Evolutionary conservation across 1,140 invertebrate genomes (phyloP), one percentile per base, ranked within the genome.

Genomic region (Lycorma delicatula): DNA sequence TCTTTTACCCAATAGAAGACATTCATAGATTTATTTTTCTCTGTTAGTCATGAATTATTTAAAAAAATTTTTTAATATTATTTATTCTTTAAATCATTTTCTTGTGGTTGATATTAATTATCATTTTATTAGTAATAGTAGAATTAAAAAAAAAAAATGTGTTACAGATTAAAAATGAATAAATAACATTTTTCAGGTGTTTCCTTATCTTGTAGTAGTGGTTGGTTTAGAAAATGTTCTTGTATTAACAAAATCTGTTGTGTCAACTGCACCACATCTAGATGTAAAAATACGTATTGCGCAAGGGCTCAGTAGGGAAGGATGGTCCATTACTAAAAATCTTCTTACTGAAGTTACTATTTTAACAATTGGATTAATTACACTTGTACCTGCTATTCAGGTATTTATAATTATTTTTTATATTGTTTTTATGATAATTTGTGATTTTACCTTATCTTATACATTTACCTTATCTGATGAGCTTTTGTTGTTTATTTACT

Each of bases 261-360:
- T 93, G 1, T 91, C 91, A 3, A 96, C 93, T 9, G 89, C 93
- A 12, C 77, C 86, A 1, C 87, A 95, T 67, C 77, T 97, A 3
- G 94, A 97, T 71, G 88, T 94, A 1, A 97, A 96, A 75, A 92
- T 95, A 56, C 79, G 94, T 28, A 82, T 97, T 16, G 94, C 93
- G 2, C 89, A 95, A 76, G 93, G 89, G 1, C 75, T 98, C 9
- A 93, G 89, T 66, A 91, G 89, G 68, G 94, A 98, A 76, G 93
- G 93, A 1, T 97, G 93, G 93, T 90, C 86, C 0, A 97, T 97
- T 18, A 95, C 92, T 0, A 97, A 98, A 71, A 97, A 96, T 72
- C 74, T 98, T 36, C 72, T 96, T 0, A 87, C 89, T 12, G 93
- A 97, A 54, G 86, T 97, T 2, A 91, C 91, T 1, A 92, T 98